Evolutionary conservation across 2,797 vertebrate genomes (phyloP).

Genomic region (Graptemys geographica): DNA sequence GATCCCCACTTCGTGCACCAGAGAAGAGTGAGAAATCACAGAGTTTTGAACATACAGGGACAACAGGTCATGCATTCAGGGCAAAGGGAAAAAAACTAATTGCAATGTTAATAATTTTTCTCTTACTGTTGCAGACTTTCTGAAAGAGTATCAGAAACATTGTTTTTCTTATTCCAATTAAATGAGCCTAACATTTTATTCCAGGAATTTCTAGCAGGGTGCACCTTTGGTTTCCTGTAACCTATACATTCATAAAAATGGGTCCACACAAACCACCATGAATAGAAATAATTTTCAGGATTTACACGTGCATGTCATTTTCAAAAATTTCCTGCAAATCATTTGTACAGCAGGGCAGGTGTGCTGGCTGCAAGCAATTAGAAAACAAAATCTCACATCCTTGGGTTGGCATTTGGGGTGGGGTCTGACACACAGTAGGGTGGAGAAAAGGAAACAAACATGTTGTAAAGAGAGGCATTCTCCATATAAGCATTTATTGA

Average conservation of each 20-base stretch:
- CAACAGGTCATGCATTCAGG: not conserved
- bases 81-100: not conserved
- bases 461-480: not conserved
- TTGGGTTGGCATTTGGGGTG: not conserved
- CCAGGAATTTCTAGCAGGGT: conserved; percentile 44
- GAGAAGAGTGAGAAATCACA: not conserved
- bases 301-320: conserved; percentile 5
- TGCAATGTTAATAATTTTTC: conserved; percentile 13
- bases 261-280: not conserved
- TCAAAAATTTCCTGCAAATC: conserved; percentile 4
- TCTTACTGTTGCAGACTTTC: not conserved
- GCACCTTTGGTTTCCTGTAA: conserved; percentile 45
- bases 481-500: not conserved
- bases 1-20: not conserved
- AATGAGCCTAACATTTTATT: conserved; percentile 32
- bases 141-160: conserved; percentile 8
- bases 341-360: not conserved
- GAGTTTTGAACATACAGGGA: not conserved
- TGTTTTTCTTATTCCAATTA: conserved; percentile 42
- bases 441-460: not conserved
- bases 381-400: conserved; percentile 4
- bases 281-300: conserved; percentile 31
- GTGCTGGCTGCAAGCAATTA: not conserved
- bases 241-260: conserved; percentile 3
- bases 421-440: not conserved